phyloP scores from a whole-genome alignment of 2,113 vertebrate species.

The Mystacornis crossleyi region DNA sequence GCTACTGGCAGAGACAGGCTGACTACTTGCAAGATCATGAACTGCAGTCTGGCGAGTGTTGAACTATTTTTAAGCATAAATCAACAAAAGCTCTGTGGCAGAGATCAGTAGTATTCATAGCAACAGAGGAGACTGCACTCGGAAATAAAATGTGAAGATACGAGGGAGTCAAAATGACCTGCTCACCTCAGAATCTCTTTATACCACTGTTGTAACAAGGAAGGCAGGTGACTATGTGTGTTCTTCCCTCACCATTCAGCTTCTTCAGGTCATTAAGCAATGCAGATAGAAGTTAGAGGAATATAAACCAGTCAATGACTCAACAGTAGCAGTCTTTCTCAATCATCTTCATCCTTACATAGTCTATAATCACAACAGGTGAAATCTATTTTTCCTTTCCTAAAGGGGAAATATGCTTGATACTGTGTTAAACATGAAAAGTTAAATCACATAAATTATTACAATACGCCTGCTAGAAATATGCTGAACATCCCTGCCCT shows the following conservation, averaged over 20 bases:
- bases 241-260: not conserved
- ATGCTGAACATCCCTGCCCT: not conserved
- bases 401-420: not conserved
- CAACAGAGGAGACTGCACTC: not conserved
- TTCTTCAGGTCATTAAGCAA: not conserved
- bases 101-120: not conserved
- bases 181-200: not conserved
- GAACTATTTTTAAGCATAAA: not conserved
- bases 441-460: not conserved
- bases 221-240: not conserved
- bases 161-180: not conserved
- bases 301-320: not conserved
- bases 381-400: not conserved
- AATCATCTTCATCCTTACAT: not conserved
- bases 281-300: not conserved
- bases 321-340: not conserved
- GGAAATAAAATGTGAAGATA: not conserved
- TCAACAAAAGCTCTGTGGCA: not conserved
- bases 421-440: not conserved
- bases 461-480: not conserved
- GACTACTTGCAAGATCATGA: not conserved
- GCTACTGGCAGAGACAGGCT: fast-evolving
- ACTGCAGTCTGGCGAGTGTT: not conserved
- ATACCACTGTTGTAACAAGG: not conserved
- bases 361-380: not conserved